A percentile compares a stretch with the other conserved stretches of the same genome.
These are phyloP conservation scores for Xestia c-nigrum DNA, from an alignment of 2,888 invertebrate species.

Conservation along the genomic window DNA sequence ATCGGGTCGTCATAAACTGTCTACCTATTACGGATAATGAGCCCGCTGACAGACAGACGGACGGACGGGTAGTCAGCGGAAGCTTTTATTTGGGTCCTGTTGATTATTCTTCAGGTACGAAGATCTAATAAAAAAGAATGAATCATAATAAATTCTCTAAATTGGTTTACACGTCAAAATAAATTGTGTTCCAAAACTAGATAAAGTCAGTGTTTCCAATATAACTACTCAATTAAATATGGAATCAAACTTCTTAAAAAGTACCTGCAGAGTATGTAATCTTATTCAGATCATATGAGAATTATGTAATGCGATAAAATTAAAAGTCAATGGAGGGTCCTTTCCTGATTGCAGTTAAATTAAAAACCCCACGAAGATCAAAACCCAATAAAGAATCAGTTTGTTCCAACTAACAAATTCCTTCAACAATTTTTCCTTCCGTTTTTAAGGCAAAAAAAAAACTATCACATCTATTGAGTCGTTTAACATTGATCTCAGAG, in stretches of 20 bases:
- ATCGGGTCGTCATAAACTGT: too few relatives aligned
- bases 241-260: not conserved
- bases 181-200: not conserved
- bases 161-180: not conserved
- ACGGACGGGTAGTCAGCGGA: too few relatives aligned
- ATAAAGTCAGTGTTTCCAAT: not conserved
- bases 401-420: not conserved
- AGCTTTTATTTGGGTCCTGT: too few relatives aligned
- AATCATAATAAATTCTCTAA: not conserved
- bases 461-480: constrained; percentile 20
- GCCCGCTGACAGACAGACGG: too few relatives aligned
- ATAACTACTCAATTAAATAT: not conserved
- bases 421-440: not conserved
- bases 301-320: not conserved
- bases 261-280: not conserved
- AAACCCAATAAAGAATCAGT: not conserved
- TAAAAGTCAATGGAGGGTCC: not conserved
- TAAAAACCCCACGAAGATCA: too few relatives aligned
- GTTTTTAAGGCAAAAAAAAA: constrained; percentile 8
- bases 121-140: not conserved
- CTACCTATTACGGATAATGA: too few relatives aligned
- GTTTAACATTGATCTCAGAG: constrained; percentile 49
- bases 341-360: not conserved
- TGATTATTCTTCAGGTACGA: too few relatives aligned
- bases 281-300: not conserved